These are phyloP conservation scores for Odontophorus gujanensis DNA, from an alignment of 2,113 vertebrate species.

Conservation along the genomic window DNA sequence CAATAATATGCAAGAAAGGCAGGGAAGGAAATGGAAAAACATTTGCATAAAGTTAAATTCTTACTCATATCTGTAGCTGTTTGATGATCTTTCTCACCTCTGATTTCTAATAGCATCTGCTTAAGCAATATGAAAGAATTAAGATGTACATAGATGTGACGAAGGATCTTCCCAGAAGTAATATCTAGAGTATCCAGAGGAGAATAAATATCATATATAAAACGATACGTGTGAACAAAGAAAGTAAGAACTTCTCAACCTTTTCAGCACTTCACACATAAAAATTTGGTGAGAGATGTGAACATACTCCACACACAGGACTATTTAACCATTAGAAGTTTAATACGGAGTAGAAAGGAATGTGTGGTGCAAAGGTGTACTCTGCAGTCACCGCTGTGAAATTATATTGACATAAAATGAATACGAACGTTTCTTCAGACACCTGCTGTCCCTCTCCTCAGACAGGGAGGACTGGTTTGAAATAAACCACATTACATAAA, in stretches of 20 bases:
- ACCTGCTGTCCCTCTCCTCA: background rate
- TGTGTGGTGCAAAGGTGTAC: background rate
- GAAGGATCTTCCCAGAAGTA: background rate
- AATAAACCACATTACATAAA: background rate
- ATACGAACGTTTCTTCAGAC: background rate
- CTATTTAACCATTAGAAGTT: background rate
- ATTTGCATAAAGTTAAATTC: background rate
- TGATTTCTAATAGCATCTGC: background rate
- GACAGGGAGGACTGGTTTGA: background rate
- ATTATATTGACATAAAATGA: background rate
- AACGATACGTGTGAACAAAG: background rate
- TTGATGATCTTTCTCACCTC: background rate
- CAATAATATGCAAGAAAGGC: background rate
- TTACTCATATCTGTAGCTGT: background rate
- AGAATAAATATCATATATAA: background rate
- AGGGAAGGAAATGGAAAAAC: background rate
- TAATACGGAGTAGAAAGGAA: background rate
- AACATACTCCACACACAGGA: accelerated
- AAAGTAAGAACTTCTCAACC: background rate
- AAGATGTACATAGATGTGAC: background rate
- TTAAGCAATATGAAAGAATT: background rate
- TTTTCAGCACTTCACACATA: background rate
- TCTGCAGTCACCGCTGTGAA: background rate
- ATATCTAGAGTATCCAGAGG: background rate
- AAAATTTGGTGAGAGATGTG: background rate